Base-by-base conservation (phyloP, 2,797 vertebrate genomes). In the Geotria australis region DNA sequence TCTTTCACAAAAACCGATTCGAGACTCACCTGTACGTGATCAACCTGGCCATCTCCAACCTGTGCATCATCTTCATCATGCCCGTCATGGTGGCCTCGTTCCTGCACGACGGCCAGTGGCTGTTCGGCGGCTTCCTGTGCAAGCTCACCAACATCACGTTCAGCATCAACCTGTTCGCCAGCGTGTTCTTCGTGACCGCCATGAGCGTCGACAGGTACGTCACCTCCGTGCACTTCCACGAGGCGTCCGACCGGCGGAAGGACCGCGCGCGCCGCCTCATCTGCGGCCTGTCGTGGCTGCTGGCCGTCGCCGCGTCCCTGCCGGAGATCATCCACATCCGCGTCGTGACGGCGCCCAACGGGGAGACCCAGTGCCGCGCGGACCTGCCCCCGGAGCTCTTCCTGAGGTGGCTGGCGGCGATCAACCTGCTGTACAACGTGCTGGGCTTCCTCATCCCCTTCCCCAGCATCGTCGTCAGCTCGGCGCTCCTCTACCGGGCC, bases 201-300 rank as follows among this genome's bases (percentile, higher is more conserved):
- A 96, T 96, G 88, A 95, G 89, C 0, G 75, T 86, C 62, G 89
- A 96, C 68, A 81, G 85, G 56, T 96, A 94, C 66, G 68, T 94
- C 8, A 82, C 78, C 0, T 69, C 83, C 46, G 69, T 64, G 7
- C 66, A 69, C 59, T 74, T 75, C 46, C 63, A 67, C 38, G 63
- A 67, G 46, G 71, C 72, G 47, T 67, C 74, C 6, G 69, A 66
- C 47, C 60, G 63, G 2, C 62, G 58, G 48, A 75, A 74, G 64
- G 81, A 74, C 71, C 60, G 69, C 56, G 68, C 72, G 15, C 81
- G 85, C 6, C 71, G 74, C 0, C 59, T 64, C 1, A 77, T 73
- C 8, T 95, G 85, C 3, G 48, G 76, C 8, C 72, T 80, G 49
- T 80, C 84, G 62, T 96, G 89, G 88, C 72, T 91, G 8, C 71